These are phyloP conservation scores for Petrocephalus schoutedeni DNA, from an alignment of 2,797 vertebrate species.

Conservation along the genomic window DNA sequence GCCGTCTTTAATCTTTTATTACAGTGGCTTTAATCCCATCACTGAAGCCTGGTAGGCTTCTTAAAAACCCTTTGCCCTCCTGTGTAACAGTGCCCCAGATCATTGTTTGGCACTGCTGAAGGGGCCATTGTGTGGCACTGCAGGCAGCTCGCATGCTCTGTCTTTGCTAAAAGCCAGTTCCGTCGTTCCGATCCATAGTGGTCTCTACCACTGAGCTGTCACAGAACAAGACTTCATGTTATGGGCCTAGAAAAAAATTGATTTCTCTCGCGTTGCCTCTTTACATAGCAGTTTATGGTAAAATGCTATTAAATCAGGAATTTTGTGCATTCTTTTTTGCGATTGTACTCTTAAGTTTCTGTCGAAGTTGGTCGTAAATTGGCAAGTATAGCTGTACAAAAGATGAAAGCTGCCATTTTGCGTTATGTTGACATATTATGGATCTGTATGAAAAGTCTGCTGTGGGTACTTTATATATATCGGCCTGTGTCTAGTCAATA, in stretches of 20 bases:
- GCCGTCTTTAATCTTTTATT: not conserved
- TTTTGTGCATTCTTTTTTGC: not conserved
- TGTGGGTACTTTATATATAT: not conserved
- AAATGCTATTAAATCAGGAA: not conserved
- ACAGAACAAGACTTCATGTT: not conserved
- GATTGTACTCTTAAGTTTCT: not conserved
- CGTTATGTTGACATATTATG: not conserved
- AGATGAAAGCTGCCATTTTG: not conserved
- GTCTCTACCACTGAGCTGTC: not conserved
- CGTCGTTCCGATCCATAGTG: not conserved
- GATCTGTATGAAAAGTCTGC: not conserved
- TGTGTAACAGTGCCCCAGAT: conserved; percentile 20
- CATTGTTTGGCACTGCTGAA: not conserved
- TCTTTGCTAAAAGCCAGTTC: conserved; percentile 3
- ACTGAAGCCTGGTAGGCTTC: not conserved
- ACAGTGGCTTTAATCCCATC: conserved; percentile 10
- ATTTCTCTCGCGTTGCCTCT: not conserved
- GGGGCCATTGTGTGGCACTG: not conserved
- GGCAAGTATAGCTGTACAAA: not conserved
- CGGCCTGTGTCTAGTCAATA: not conserved
- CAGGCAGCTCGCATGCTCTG: not conserved
- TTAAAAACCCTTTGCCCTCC: not conserved
- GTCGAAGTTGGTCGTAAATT: not conserved
- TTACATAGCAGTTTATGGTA: not conserved
- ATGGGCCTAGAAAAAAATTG: not conserved